Conservation (phyloP, 2,113 vertebrate species). For the Zosterops hypoxanthus region DNA sequence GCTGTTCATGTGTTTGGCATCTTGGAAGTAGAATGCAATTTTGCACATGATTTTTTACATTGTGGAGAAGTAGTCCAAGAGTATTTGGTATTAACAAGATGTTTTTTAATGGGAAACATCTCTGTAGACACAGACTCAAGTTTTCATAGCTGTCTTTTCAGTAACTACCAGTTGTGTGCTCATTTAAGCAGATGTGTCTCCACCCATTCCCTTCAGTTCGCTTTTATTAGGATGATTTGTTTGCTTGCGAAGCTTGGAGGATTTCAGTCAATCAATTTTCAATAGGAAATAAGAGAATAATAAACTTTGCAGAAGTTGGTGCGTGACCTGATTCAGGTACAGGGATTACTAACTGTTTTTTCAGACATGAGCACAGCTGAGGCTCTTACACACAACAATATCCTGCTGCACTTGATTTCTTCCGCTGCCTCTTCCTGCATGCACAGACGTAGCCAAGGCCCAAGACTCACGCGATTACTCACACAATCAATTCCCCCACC, state of each 20-base stretch:
- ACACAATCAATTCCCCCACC: neutral
- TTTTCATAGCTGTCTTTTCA: neutral
- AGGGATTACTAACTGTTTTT: neutral
- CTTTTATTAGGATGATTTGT: neutral
- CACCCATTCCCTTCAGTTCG: neutral
- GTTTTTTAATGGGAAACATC: slow-evolving; percentile 47
- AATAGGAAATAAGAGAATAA: neutral
- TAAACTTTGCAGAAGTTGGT: neutral
- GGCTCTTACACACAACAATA: neutral
- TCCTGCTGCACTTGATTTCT: neutral
- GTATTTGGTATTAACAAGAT: slow-evolving; percentile 21
- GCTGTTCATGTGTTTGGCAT: neutral
- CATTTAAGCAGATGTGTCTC: neutral
- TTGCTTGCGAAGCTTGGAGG: neutral
- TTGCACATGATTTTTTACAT: slow-evolving; percentile 23
- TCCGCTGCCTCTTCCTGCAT: neutral
- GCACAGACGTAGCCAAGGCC: neutral
- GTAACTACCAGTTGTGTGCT: neutral
- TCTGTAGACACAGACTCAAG: neutral
- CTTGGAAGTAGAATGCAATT: slow-evolving; percentile 19
- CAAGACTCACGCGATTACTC: rapidly evolving
- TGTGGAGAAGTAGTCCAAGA: slow-evolving; percentile 18
- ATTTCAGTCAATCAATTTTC: neutral
- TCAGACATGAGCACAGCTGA: neutral
- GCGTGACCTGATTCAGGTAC: neutral